phyloP scores from a whole-genome alignment of 1,140 invertebrate species.

The Archivesica marissinica region DNA sequence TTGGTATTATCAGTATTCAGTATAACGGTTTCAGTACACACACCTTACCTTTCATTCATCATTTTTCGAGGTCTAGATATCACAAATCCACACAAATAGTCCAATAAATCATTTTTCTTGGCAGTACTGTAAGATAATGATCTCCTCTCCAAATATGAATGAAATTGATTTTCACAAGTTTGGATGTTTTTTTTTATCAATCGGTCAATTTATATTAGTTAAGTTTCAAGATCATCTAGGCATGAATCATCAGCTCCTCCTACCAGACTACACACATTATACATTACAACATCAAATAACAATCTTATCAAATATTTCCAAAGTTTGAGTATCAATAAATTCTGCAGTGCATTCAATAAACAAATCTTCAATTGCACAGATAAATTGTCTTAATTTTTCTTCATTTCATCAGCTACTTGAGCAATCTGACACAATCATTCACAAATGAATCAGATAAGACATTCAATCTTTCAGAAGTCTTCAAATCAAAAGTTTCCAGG shows the following conservation, averaged over 20 bases:
- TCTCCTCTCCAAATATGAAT: neutral
- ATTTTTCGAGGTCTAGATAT: too few relatives aligned
- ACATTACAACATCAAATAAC: slow-evolving; percentile 44
- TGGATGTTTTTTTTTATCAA: neutral
- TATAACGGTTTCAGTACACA: too few relatives aligned
- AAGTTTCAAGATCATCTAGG: neutral
- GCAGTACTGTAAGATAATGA: too few relatives aligned
- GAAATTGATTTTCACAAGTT: slow-evolving; percentile 5
- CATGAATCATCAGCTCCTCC: neutral
- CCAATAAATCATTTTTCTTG: neutral
- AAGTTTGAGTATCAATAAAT: slow-evolving; percentile 47
- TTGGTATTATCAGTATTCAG: too few relatives aligned
- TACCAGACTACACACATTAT: neutral
- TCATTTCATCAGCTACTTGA: slow-evolving; percentile 34
- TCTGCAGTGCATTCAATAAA: slow-evolving; percentile 40
- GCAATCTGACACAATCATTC: slow-evolving; percentile 45
- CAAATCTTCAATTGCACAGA: slow-evolving; percentile 15
- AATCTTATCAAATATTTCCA: slow-evolving; percentile 24
- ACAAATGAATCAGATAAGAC: slow-evolving; percentile 40
- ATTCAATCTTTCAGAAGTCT: slow-evolving; percentile 24
- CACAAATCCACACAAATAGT: neutral
- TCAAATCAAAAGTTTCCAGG: slow-evolving; percentile 3
- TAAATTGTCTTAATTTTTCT: slow-evolving; percentile 22
- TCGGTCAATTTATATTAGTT: slow-evolving; percentile 7
- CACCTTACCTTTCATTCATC: too few relatives aligned